Conservation (phyloP, 2,797 vertebrate genomes). For the Cyprinodon diabolis region DNA sequence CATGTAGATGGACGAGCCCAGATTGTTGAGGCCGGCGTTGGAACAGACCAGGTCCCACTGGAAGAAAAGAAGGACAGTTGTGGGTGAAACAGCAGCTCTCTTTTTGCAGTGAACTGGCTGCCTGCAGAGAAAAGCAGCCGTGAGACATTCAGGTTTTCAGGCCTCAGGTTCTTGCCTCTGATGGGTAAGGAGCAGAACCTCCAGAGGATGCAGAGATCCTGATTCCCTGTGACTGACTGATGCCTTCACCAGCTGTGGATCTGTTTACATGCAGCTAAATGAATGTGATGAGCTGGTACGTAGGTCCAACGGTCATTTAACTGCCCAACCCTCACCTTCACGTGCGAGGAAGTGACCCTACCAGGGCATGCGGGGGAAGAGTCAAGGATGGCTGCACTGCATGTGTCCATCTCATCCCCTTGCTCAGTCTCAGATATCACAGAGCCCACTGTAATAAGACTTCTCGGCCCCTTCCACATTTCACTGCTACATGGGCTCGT, state of each 20-base stretch:
- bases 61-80: not conserved
- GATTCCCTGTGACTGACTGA: not conserved
- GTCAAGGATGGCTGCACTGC: constrained; percentile 25
- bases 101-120: not conserved
- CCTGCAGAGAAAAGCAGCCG: not conserved
- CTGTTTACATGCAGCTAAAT: not conserved
- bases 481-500: constrained; percentile 8
- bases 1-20: constrained; percentile 77
- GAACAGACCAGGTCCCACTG: constrained; percentile 79
- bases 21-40: constrained; percentile 60
- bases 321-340: not conserved
- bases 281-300: not conserved
- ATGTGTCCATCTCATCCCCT: constrained; percentile 19
- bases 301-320: constrained; percentile 25
- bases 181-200: too few relatives aligned
- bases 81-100: too few relatives aligned
- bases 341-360: constrained; percentile 6
- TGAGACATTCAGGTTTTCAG: too few relatives aligned
- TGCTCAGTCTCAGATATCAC: constrained; percentile 35
- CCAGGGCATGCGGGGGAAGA: constrained; percentile 1
- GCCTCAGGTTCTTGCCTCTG: not conserved
- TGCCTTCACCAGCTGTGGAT: constrained; percentile 14
- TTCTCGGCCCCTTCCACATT: constrained; percentile 12
- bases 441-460: constrained; percentile 11
- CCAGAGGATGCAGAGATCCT: too few relatives aligned